Conservation (phyloP, 64 coral and sea anemone species). For the Montipora sp. region DNA sequence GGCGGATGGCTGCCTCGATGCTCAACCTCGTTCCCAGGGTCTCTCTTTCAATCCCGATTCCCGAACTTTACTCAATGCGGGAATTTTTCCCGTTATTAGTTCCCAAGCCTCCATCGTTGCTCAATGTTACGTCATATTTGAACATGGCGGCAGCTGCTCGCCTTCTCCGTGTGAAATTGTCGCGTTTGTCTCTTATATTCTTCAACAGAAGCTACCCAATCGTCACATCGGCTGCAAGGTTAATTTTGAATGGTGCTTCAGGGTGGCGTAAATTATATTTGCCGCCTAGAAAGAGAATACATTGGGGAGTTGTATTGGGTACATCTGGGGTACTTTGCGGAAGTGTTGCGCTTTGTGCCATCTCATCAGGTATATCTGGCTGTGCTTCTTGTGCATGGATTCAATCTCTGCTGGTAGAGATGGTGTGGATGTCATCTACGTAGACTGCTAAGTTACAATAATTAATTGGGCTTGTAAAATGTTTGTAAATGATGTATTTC, state of each 20-base stretch:
- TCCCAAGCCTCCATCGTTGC: too few species aligned
- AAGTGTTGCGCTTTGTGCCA: constrained; percentile 19
- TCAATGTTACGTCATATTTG: constrained; percentile 16
- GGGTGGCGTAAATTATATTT: constrained; percentile 21
- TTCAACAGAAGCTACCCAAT: not conserved
- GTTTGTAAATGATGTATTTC: too few species aligned
- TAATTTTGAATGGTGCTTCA: not conserved
- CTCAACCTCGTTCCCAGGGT: too few species aligned
- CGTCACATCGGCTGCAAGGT: not conserved
- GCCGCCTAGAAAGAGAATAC: constrained; percentile 26
- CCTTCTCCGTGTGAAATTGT: constrained; percentile 13
- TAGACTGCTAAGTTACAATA: too few species aligned
- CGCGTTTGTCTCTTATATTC: constrained; percentile 2
- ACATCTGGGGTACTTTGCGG: constrained; percentile 36
- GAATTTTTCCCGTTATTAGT: too few species aligned
- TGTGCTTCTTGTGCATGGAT: too few species aligned
- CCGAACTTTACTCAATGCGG: too few species aligned
- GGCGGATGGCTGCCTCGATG: too few species aligned
- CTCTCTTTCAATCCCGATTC: too few species aligned
- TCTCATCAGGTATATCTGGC: not conserved
- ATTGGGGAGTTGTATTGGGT: constrained; percentile 13
- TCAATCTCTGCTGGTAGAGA: too few species aligned
- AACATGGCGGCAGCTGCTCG: constrained; percentile 24
- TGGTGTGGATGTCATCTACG: too few species aligned
- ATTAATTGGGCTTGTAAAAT: too few species aligned